Base-by-base conservation (phyloP, 2,797 vertebrate species). In the Hippopotamyrus pictus region DNA sequence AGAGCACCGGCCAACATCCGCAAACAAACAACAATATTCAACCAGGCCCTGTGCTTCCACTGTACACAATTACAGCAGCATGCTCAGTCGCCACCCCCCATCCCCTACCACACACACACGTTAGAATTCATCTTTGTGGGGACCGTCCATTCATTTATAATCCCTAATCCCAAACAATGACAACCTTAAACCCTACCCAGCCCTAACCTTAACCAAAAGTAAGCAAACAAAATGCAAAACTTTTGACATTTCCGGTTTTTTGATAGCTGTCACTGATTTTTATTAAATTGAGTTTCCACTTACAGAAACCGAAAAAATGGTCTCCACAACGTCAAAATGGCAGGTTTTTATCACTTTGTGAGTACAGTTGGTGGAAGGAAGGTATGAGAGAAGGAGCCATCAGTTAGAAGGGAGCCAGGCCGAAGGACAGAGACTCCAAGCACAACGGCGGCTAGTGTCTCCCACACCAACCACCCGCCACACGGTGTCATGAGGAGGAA, bases 11-110 rank as follows among this genome's bases (percentile, higher is more conserved):
- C 85, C 53, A 29, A 57, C 50, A 57, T 51, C 29, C 85, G 91
- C 91, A 93, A 94, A 94, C 93, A 94, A 93, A 94, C 90, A 93
- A 91, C 88, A 89, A 90, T 90, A 91, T 41, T 88, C 90, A 93
- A 91, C 90, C 90, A 91, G 82, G 82, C n/a, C 22, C 54, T 90
- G 33, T 3, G 82, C 85, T 91, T 92, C 91, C 90, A 92, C 91
- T 62, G 90, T 87, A 92, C 92, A 92, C 88, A 91, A 90, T 89
- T 90, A 46, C 84, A 88, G 91, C 90, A 89, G 90, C 87, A 4
- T 44, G 44, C 8, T 29, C 41, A 22, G 19, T 8, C 19, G 2
- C 54, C 54, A 22, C n/a, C 19, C 5, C 54, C 54, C 54, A 7
- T 7, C 54, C 54, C n/a, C 5, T 22, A 22, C 54, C 57, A 22